phyloP scores from a whole-genome alignment of 2,888 invertebrate genomes.

The Andrena trimmerana region DNA sequence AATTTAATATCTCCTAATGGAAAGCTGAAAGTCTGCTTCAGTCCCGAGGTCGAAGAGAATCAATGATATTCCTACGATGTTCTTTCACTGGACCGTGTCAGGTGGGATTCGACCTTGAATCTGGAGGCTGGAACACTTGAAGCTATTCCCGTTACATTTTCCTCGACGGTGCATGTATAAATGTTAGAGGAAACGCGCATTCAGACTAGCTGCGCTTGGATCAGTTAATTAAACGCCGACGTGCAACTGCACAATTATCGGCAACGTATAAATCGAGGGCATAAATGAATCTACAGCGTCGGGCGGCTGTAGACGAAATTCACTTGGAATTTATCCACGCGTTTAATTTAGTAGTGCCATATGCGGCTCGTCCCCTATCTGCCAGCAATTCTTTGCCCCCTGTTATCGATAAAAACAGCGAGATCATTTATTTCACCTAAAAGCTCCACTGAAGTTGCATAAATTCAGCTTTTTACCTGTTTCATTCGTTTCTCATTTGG shows the following conservation, averaged over 20 bases:
- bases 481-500: background rate
- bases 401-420: no score
- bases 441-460: no score
- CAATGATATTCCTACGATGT: background rate
- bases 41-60: background rate
- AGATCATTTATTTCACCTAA: no score
- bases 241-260: constrained; percentile 43
- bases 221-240: constrained; percentile 36
- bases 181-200: background rate
- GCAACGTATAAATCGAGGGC: background rate
- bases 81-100: background rate
- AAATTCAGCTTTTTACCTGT: background rate
- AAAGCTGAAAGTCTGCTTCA: background rate
- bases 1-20: background rate
- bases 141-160: background rate
- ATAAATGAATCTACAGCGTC: constrained; percentile 6
- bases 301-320: constrained; percentile 14
- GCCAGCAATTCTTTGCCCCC: no score
- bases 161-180: background rate
- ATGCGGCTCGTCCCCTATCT: no score
- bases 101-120: constrained; percentile 16
- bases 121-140: background rate
- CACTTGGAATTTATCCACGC: background rate
- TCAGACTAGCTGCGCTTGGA: background rate
- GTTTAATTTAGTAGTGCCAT: background rate